Conservation (phyloP, 2,113 vertebrate genomes). For the Urocolius indicus region DNA sequence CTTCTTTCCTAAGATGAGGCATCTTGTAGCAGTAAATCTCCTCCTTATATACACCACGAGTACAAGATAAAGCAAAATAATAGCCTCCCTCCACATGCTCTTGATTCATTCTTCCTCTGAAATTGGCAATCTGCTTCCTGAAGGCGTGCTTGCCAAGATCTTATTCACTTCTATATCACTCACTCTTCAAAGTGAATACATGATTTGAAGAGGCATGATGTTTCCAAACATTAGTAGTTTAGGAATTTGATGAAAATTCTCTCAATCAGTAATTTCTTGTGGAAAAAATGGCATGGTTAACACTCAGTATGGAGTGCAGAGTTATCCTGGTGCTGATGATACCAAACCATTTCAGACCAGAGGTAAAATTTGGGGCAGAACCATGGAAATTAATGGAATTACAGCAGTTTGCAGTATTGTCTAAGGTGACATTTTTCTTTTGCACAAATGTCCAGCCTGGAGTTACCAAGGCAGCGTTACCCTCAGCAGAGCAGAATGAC, state of each 20-base stretch:
- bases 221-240: slow-evolving; percentile 24
- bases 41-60: neutral
- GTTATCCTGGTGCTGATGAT: neutral
- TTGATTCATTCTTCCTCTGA: slow-evolving; percentile 32
- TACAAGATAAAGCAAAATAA: slow-evolving; percentile 47
- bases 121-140: slow-evolving; percentile 24
- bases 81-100: neutral
- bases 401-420: neutral
- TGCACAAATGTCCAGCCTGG: neutral
- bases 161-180: neutral
- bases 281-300: neutral
- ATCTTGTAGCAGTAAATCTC: slow-evolving; percentile 3
- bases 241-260: neutral
- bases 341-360: neutral
- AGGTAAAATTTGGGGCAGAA: neutral
- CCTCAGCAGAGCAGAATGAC: neutral
- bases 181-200: slow-evolving; percentile 9
- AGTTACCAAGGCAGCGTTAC: neutral
- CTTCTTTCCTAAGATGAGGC: slow-evolving; percentile 13
- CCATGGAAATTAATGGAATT: neutral
- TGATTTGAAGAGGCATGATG: neutral
- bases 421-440: neutral
- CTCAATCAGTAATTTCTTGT: neutral
- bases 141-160: slow-evolving; percentile 23
- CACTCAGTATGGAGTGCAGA: neutral